These are phyloP conservation scores for Eugnorisma glareosa DNA, from an alignment of 2,888 invertebrate species.

Conservation along the genomic window DNA sequence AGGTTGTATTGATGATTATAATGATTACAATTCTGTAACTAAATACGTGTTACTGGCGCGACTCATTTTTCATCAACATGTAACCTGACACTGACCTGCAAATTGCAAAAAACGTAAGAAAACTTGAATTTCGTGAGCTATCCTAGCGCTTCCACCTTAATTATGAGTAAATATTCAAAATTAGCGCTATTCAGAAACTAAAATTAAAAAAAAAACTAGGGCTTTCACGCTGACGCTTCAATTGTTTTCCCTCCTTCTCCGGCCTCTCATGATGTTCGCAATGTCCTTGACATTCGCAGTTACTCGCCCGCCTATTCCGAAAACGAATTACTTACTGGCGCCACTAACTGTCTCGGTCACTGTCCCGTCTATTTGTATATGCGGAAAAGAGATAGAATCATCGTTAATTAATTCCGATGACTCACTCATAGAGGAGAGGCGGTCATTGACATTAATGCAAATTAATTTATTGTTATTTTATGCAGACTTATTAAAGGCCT, in stretches of 20 bases:
- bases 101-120: too few relatives aligned
- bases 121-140: too few relatives aligned
- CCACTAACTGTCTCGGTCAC: constrained; percentile 27
- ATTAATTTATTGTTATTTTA: background rate
- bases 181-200: background rate
- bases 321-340: constrained; percentile 18
- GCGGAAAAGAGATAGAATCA: constrained; percentile 23
- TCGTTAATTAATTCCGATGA: constrained; percentile 1
- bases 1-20: too few relatives aligned
- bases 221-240: background rate
- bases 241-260: background rate
- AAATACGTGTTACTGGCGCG: too few relatives aligned
- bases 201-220: background rate
- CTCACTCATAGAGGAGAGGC: constrained; percentile 15
- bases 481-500: background rate
- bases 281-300: constrained; percentile 32
- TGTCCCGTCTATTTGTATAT: background rate
- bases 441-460: background rate
- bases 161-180: background rate
- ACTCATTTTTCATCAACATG: too few relatives aligned
- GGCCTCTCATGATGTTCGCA: constrained; percentile 34
- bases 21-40: too few relatives aligned
- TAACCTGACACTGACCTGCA: too few relatives aligned
- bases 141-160: too few relatives aligned
- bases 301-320: constrained; percentile 3